Evolutionary conservation across 1,140 invertebrate genomes (phyloP).

Genomic region (Halyomorpha halys): DNA sequence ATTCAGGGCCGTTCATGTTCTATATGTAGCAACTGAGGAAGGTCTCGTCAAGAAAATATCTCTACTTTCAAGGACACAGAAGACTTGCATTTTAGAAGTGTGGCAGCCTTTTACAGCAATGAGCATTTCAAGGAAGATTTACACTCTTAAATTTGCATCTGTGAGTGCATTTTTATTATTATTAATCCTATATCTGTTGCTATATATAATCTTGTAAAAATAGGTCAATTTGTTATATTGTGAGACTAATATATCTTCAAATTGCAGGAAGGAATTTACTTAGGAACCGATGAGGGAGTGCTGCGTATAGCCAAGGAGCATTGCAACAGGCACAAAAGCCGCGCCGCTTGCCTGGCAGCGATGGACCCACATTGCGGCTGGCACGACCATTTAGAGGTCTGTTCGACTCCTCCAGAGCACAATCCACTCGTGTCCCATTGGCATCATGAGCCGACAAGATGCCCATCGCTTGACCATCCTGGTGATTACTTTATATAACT

Average conservation of each 20-base stretch:
- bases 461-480: constrained; percentile 36
- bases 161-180: constrained; percentile 18
- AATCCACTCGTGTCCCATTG: constrained; percentile 51
- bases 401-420: constrained; percentile 52
- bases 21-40: constrained; percentile 66
- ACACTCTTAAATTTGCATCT: constrained; percentile 22
- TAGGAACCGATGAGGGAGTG: constrained; percentile 61
- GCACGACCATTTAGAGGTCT: constrained; percentile 62
- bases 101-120: constrained; percentile 57
- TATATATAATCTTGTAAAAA: too few species aligned
- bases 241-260: neutral
- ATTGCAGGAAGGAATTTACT: constrained; percentile 62
- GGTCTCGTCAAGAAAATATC: constrained; percentile 73
- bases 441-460: constrained; percentile 56
- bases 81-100: constrained; percentile 75
- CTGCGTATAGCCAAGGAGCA: constrained; percentile 63
- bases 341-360: constrained; percentile 63
- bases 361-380: constrained; percentile 92
- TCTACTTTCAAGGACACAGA: constrained; percentile 51
- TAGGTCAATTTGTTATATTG: too few species aligned
- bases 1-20: constrained; percentile 47
- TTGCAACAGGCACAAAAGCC: constrained; percentile 59
- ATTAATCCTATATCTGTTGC: too few species aligned
- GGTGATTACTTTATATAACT: constrained; percentile 15
- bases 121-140: constrained; percentile 28